Percentiles rank a stretch among this genome's conserved stretches.
phyloP scores from a whole-genome alignment of 2,888 invertebrate species.

The Syrista parreyssii region DNA sequence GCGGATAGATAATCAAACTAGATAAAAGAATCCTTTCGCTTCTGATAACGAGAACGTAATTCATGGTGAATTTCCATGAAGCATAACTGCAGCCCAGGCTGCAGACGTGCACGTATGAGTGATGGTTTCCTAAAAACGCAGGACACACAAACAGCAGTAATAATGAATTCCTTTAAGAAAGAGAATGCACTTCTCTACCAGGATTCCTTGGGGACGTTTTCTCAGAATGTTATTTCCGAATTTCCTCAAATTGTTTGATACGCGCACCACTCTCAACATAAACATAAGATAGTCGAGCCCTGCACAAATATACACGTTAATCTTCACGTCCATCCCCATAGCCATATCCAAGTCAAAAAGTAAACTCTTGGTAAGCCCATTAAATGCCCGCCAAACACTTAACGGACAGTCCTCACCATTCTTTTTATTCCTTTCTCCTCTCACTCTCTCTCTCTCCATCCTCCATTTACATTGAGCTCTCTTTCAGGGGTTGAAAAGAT shows the following conservation, averaged over 20 bases:
- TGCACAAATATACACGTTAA: slow-evolving; percentile 21
- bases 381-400: slow-evolving; percentile 1
- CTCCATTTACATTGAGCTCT: background rate
- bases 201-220: background rate
- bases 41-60: slow-evolving; percentile 3
- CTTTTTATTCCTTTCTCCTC: background rate
- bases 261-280: slow-evolving; percentile 27
- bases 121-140: slow-evolving; percentile 4
- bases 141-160: background rate
- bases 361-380: slow-evolving; percentile 4
- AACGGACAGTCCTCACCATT: background rate
- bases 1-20: background rate
- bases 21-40: background rate
- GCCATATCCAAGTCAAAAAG: background rate
- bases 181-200: background rate
- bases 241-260: slow-evolving; percentile 23
- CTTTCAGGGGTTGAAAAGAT: background rate
- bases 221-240: slow-evolving; percentile 22
- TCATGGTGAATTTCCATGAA: background rate
- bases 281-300: slow-evolving; percentile 30
- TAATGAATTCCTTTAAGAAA: background rate
- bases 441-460: background rate
- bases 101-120: background rate
- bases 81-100: background rate
- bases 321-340: slow-evolving; percentile 4